Evolutionary conservation across 1,140 invertebrate genomes (phyloP), one percentile per base, ranked within the genome.

Genomic region (Drosophila carrolli): DNA sequence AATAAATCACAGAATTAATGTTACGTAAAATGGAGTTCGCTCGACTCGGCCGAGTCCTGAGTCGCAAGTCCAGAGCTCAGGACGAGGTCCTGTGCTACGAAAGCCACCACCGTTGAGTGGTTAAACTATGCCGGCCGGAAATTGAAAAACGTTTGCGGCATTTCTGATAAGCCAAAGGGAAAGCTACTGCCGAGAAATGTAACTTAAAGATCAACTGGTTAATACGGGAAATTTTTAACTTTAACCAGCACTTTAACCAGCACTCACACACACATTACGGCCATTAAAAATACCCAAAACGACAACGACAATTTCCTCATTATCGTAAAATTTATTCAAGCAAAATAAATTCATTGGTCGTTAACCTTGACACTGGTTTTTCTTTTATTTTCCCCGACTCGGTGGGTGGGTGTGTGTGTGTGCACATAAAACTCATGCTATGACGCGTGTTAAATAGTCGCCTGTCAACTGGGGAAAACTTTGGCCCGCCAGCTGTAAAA

Each of bases 321-420:
- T 91, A 92, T 91, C 91, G 91, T 92, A 92, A 92, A 92, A 92
- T 92, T 92, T 92, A 92, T 92, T 92, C 91, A 92, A 91, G 91
- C 91, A 92, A 92, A 92, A 92, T 92, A 92, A 92, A 92, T 92
- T 92, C 91, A 92, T 92, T 92, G 91, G 91, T 92, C 91, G 91
- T 92, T 92, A 92, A 92, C 91, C 91, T 92, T 92, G 91, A 92
- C 91, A 92, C 91, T 92, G 91, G 82, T 90, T 92, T 91, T 91
- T 82, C 91, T 85, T 91, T 90, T 77, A 77, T 75, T 82, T 73
- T 63, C 54, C 27, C 53, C 55, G 55, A 7, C 51, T 23, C 29
- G 13, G 19, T 14, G 19, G 38, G 47, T 37, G 16, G 16, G 16
- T 16, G 48, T 75, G 58, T 51, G 40, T 71, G 72, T 58, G 72